Evolutionary conservation across 2,113 vertebrate genomes (phyloP).

Genomic region (Hippopotamus amphibius): DNA sequence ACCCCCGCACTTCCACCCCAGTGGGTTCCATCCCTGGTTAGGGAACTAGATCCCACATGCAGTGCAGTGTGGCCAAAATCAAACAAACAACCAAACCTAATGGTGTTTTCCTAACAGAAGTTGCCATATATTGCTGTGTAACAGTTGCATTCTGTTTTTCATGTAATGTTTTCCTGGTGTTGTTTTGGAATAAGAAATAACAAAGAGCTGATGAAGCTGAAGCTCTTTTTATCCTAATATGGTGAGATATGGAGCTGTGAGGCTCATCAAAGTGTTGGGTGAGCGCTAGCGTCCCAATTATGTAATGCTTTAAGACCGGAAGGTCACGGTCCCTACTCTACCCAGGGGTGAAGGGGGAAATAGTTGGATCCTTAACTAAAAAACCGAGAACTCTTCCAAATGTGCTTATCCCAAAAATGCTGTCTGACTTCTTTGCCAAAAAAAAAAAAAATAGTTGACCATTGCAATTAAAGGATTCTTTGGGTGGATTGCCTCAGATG

Average conservation of each 20-base stretch:
- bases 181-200: constrained; percentile 73
- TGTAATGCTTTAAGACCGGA: background rate
- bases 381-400: background rate
- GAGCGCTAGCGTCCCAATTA: constrained; percentile 18
- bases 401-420: constrained; percentile 17
- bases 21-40: too few species aligned
- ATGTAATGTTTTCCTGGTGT: constrained; percentile 75
- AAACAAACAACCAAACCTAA: background rate
- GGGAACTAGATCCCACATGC: too few species aligned
- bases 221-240: constrained; percentile 83
- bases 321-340: constrained; percentile 57
- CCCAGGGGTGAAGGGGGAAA: constrained; percentile 62
- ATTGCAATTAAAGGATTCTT: background rate
- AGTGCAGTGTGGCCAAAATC: too few species aligned
- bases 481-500: background rate
- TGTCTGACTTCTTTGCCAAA: constrained; percentile 41
- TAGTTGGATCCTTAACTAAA: constrained; percentile 78
- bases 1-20: too few species aligned
- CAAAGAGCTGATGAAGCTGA: constrained; percentile 51
- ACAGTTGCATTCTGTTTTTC: constrained; percentile 50
- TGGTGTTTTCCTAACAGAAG: constrained; percentile 9
- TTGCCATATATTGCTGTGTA: constrained; percentile 50
- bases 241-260: constrained; percentile 77
- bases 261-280: background rate
- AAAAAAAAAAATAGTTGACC: background rate